Conservation (phyloP, 2,888 invertebrate genomes). For the Cyclophora punctaria region DNA sequence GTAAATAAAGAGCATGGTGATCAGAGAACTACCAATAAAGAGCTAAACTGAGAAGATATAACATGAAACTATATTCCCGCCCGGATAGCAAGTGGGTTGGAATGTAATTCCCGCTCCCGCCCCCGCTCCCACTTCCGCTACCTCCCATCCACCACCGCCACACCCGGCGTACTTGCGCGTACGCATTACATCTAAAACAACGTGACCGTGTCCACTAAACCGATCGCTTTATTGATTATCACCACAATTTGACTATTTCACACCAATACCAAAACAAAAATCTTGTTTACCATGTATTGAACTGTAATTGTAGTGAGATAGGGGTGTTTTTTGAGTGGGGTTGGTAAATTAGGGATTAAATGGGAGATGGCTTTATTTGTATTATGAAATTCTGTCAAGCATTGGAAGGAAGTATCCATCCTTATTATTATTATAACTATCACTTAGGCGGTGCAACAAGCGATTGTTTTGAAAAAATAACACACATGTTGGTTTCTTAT, state of each 20-base stretch:
- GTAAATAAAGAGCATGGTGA: no score
- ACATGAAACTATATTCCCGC: neutral
- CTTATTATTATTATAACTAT: no score
- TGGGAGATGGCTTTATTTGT: constrained; percentile 13
- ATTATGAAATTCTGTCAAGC: no score
- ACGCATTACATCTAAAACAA: constrained; percentile 24
- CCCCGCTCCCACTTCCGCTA: constrained; percentile 21
- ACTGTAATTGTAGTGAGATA: neutral
- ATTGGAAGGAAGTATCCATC: no score
- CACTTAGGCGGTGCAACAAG: no score
- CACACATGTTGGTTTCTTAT: no score
- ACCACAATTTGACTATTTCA: constrained; percentile 41
- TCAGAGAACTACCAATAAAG: no score
- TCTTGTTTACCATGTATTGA: constrained; percentile 6
- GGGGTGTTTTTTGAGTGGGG: constrained; percentile 3
- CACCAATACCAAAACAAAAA: constrained; percentile 40
- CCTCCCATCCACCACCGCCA: constrained; percentile 16
- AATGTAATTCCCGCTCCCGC: neutral
- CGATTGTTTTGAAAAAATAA: no score
- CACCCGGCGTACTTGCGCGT: constrained; percentile 60
- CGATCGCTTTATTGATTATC: constrained; percentile 72
- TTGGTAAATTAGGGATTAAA: constrained; percentile 10
- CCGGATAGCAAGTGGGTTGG: neutral
- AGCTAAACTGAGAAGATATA: no score
- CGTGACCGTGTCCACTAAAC: constrained; percentile 66